A percentile compares a stretch with the other conserved stretches of the same genome.
Conservation (phyloP, 2,888 invertebrate species). For the Andrena bucephala region DNA sequence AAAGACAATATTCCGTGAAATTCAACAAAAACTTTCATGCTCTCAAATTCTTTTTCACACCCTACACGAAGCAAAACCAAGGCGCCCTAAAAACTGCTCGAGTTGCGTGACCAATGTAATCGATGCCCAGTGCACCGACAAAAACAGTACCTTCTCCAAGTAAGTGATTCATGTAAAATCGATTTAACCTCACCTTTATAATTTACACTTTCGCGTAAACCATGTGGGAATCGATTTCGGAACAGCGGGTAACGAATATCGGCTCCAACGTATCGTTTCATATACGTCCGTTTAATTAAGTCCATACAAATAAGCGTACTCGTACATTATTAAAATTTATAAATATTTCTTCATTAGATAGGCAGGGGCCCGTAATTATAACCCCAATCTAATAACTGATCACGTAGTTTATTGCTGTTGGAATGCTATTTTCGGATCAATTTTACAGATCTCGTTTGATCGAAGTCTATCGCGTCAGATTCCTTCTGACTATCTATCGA, state of each 20-base stretch:
- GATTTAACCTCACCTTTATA: constrained; percentile 31
- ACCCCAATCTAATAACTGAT: too few relatives aligned
- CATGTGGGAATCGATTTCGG: constrained; percentile 1
- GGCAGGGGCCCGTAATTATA: too few relatives aligned
- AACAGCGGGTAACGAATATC: neutral
- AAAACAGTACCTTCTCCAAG: constrained; percentile 16
- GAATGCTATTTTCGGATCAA: too few relatives aligned
- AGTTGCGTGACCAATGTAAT: constrained; percentile 13
- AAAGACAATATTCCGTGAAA: neutral
- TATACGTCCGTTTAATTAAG: too few relatives aligned
- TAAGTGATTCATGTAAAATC: constrained; percentile 44
- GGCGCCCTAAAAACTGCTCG: neutral
- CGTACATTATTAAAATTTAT: too few relatives aligned
- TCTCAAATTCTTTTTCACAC: neutral
- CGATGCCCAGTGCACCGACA: constrained; percentile 22
- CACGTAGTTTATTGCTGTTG: too few relatives aligned
- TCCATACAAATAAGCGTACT: too few relatives aligned
- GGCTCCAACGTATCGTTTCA: neutral
- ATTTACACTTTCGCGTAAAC: constrained; percentile 1
- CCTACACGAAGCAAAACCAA: neutral
- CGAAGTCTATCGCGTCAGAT: too few relatives aligned
- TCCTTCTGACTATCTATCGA: neutral
- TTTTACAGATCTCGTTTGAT: too few relatives aligned
- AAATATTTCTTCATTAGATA: too few relatives aligned
- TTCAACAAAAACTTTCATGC: neutral